Base-by-base conservation (phyloP, 1,140 invertebrate species). In the Drosophila aff. region DNA sequence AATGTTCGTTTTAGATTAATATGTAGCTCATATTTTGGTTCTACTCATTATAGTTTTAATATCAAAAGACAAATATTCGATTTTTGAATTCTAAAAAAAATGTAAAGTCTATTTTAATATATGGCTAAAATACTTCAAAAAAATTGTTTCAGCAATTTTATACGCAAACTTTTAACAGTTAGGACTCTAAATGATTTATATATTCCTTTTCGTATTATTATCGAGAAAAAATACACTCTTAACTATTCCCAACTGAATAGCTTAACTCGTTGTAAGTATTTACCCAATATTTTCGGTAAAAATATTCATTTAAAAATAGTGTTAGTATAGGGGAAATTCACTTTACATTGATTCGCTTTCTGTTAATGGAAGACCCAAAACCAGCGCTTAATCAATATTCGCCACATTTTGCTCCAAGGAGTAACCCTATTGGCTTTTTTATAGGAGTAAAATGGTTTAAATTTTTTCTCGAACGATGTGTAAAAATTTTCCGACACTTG, bases 401-500 rank as follows among this genome's bases (percentile, higher is more conserved):
- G 49, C 46, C 36, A 74, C 69, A 78, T 89, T 72, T 55, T 77
- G n/a, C 49, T 21, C 10, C 41, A 41, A 40, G 15, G 40, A 58
- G 28, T 18, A 44, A 16, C 41, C 60, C 31, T 47, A 10, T 57
- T 13, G 8, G n/a, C 4, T 71, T 41, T 11, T 13, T 60, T 11
- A n/a, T 28, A 23, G n/a, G 0, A 23, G 2, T 18, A 33, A 3
- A 4, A 23, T 26, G n/a, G 18, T 23, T 53, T 2, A 2, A 16
- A 38, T 47, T 40, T 33, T 58, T 41, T 47, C 31, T 64, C 21
- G 31, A 4, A 43, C 58, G 61, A 50, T 74, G 62, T 69, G 68
- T 68, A 61, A 43, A 57, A 73, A 60, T 87, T 82, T 65, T 82
- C 64, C 83, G 84, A 76, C 77, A 90, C 81, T 90, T 79, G 50